A percentile compares a stretch with the other conserved stretches of the same genome.
Conservation (phyloP, 2,113 vertebrate species). For the Dicerorhinus sumatrensis region DNA sequence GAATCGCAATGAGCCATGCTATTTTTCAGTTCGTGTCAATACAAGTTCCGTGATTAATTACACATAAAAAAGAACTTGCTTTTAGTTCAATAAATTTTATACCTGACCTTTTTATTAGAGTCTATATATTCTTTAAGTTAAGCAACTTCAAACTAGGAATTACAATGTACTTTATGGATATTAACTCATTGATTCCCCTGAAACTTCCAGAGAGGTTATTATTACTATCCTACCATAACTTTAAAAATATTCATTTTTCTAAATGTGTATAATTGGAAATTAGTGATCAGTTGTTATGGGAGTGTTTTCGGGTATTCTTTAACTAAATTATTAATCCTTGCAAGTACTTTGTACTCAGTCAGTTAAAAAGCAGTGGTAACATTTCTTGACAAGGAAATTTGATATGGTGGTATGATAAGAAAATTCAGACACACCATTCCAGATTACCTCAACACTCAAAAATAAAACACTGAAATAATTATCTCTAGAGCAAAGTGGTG, state of each 20-base stretch:
- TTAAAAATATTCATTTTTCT: conserved; percentile 34
- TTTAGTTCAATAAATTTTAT: conserved; percentile 43
- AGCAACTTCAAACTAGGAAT: conserved; percentile 18
- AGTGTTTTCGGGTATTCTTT: not conserved
- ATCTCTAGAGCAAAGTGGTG: not conserved
- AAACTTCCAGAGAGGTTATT: conserved; percentile 25
- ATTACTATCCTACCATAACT: not conserved
- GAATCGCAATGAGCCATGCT: not conserved
- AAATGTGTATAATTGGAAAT: not conserved
- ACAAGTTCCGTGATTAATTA: conserved; percentile 1
- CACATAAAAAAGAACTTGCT: conserved; percentile 1
- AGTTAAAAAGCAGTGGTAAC: not conserved
- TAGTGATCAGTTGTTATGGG: not conserved
- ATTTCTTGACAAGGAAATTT: conserved; percentile 2
- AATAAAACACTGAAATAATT: not conserved
- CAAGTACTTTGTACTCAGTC: conserved; percentile 11
- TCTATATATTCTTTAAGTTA: conserved; percentile 37
- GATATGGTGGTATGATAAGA: not conserved
- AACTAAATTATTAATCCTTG: conserved; percentile 9
- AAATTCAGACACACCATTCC: not conserved
- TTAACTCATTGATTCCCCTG: not conserved
- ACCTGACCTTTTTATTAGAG: conserved; percentile 58
- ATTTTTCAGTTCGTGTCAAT: not conserved
- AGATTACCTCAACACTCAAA: not conserved
- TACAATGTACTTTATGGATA: not conserved